phyloP scores from a whole-genome alignment of 2,888 invertebrate genomes.

The Trisateles emortualis region DNA sequence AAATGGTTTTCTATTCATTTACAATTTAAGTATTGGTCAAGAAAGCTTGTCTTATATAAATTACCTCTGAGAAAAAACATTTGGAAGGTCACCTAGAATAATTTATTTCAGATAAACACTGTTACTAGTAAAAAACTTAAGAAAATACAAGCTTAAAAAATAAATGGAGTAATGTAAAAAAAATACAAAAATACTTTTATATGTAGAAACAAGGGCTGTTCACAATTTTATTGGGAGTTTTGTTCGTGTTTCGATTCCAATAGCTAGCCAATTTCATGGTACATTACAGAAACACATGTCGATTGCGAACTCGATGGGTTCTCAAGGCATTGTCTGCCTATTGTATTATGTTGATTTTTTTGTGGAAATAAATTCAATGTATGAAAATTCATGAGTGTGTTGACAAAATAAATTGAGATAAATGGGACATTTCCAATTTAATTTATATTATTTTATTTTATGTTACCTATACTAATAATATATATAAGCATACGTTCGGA shows the following conservation, averaged over 20 bases:
- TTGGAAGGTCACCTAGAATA: background rate
- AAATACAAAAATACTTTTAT: conserved; percentile 17
- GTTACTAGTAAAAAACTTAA: background rate
- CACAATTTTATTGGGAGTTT: conserved; percentile 43
- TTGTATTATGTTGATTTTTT: conserved; percentile 31
- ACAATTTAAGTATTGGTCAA: too few species aligned
- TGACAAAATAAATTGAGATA: too few species aligned
- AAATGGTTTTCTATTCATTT: too few species aligned
- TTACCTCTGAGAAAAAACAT: background rate
- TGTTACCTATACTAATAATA: too few species aligned
- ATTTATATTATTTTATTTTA: too few species aligned
- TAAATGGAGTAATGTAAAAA: conserved; percentile 28
- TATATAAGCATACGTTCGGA: too few species aligned
- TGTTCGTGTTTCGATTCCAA: conserved; percentile 49
- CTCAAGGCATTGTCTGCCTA: conserved; percentile 25
- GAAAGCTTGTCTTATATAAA: too few species aligned
- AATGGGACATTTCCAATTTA: too few species aligned
- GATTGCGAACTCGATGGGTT: conserved; percentile 33
- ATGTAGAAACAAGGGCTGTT: conserved; percentile 35
- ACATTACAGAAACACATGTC: conserved; percentile 53
- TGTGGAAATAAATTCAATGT: conserved; percentile 3
- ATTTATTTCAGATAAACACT: background rate
- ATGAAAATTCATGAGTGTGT: background rate
- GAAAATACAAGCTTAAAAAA: conserved; percentile 16
- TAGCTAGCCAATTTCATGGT: conserved; percentile 56